Conservation (phyloP, 2,113 vertebrate species). For the Albula glossodonta region DNA sequence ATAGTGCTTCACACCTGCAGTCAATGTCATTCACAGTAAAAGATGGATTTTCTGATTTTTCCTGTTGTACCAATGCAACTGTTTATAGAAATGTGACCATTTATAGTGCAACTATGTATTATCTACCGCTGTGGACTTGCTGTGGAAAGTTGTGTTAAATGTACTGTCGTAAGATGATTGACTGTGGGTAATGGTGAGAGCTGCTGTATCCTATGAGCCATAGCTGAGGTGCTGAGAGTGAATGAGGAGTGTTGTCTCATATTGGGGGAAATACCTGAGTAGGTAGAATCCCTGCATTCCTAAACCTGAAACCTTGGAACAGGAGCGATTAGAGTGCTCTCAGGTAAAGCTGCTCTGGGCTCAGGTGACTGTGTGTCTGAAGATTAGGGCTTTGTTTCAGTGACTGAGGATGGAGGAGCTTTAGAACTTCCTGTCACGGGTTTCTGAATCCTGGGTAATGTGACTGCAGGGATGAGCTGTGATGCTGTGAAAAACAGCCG, state of each 20-base stretch:
- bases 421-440: background rate
- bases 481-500: too few relatives aligned
- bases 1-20: background rate
- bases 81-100: background rate
- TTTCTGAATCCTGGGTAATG: background rate
- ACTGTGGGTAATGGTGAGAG: background rate
- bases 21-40: background rate
- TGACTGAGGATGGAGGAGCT: background rate
- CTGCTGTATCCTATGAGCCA: background rate
- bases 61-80: background rate
- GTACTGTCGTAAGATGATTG: background rate
- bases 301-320: background rate
- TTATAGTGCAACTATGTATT: background rate
- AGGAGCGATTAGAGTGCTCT: background rate
- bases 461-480: too few relatives aligned
- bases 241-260: background rate
- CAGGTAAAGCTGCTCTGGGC: background rate
- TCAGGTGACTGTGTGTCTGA: too few relatives aligned
- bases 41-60: background rate
- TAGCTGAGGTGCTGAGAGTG: too few relatives aligned
- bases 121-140: background rate
- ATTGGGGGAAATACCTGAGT: background rate
- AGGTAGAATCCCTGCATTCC: background rate
- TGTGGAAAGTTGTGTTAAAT: background rate
- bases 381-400: background rate